These are phyloP conservation scores for Pangasius krempfi DNA, from an alignment of 2,797 vertebrate species.

Conservation along the genomic window DNA sequence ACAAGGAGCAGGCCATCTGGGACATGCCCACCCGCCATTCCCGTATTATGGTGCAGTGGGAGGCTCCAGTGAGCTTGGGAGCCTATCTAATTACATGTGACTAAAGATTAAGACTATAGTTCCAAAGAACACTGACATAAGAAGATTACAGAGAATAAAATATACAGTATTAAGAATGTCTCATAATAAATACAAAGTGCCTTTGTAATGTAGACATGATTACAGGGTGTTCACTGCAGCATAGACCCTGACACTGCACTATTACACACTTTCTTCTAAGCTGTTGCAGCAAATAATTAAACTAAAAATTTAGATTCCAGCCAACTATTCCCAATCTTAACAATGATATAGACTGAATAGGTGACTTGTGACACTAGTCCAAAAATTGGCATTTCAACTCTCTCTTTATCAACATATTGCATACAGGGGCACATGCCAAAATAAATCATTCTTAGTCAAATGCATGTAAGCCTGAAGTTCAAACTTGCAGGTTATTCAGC, in stretches of 20 bases:
- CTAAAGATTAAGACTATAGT: not conserved
- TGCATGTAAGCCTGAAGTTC: constrained; percentile 66
- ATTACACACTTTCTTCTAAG: not conserved
- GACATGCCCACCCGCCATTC: not conserved
- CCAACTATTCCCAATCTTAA: not conserved
- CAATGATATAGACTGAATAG: not conserved
- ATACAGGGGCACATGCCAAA: constrained; percentile 62
- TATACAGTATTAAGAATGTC: not conserved
- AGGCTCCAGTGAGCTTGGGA: not conserved
- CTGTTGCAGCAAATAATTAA: not conserved
- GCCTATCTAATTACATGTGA: not conserved
- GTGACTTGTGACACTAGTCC: too few species aligned
- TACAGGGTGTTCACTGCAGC: not conserved
- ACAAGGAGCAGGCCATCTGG: not conserved
- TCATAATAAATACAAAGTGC: not conserved
- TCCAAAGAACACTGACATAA: not conserved
- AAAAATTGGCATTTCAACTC: constrained; percentile 60
- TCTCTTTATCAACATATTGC: constrained; percentile 67
- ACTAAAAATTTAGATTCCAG: not conserved
- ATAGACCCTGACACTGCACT: not conserved
- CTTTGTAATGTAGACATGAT: constrained; percentile 1
- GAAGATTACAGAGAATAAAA: not conserved
- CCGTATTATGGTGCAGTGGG: not conserved
- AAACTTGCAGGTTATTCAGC: constrained; percentile 67
- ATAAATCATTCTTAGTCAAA: constrained; percentile 73